A percentile compares a stretch with the other conserved stretches of the same genome.
Conservation (phyloP, 2,113 vertebrate genomes). For the Hypomesus transpacificus region DNA sequence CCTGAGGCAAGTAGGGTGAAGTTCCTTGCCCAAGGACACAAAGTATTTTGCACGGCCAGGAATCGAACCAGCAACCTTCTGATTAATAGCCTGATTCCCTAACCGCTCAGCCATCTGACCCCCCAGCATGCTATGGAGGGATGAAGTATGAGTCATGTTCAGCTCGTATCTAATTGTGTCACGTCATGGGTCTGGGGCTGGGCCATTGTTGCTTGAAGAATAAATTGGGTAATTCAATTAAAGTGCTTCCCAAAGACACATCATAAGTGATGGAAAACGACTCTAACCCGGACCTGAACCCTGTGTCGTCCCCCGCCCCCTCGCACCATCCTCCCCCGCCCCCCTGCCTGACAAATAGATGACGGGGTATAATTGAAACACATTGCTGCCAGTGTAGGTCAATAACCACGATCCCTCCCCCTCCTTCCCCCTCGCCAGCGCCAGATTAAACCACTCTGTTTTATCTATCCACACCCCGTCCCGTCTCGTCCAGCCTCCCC, state of each 20-base stretch:
- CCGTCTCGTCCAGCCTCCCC: slow-evolving; percentile 28
- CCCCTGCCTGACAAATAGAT: slow-evolving; percentile 97
- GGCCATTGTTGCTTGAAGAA: slow-evolving; percentile 99
- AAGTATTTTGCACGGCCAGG: too few relatives aligned
- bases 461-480: slow-evolving; percentile 73
- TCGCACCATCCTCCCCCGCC: slow-evolving; percentile 73
- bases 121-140: slow-evolving; percentile 44
- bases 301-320: slow-evolving; percentile 68
- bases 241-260: slow-evolving; percentile 96
- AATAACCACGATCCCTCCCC: slow-evolving; percentile 89
- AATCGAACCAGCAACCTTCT: too few relatives aligned
- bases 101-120: too few relatives aligned
- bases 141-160: slow-evolving; percentile 90
- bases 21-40: too few relatives aligned
- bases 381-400: slow-evolving; percentile 98
- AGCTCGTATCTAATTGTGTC: slow-evolving; percentile 97
- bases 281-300: slow-evolving; percentile 98
- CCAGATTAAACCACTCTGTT: slow-evolving; percentile 95
- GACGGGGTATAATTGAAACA: slow-evolving; percentile 99
- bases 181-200: slow-evolving; percentile 91
- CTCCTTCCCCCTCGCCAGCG: slow-evolving; percentile 88
- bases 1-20: too few relatives aligned
- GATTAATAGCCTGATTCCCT: too few relatives aligned
- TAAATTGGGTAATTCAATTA: slow-evolving; percentile 99
- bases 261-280: slow-evolving; percentile 98